Evolutionary conservation across 2,888 invertebrate species (phyloP).

Genomic region (Andrena flavipes): DNA sequence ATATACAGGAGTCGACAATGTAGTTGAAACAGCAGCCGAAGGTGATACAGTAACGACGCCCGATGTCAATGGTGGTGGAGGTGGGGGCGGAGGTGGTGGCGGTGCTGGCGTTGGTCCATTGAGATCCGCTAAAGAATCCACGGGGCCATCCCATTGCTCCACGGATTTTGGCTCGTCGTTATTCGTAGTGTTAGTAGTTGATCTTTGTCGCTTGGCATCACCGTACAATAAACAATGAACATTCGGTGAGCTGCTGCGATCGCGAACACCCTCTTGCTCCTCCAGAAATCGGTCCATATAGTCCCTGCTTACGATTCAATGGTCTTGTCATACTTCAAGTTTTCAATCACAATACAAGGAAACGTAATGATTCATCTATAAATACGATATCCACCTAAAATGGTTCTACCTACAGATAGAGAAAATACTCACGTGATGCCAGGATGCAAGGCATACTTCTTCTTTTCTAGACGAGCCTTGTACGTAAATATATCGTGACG

Average conservation of each 20-base stretch:
- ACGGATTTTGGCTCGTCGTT: constrained; percentile 77
- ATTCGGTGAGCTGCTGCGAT: constrained; percentile 90
- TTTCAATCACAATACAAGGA: constrained; percentile 46
- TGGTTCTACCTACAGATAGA: constrained; percentile 33
- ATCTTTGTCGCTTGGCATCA: constrained; percentile 81
- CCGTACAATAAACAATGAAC: constrained; percentile 85
- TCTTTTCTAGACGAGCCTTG: constrained; percentile 95
- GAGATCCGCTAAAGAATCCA: constrained; percentile 65
- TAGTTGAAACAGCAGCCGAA: constrained; percentile 52
- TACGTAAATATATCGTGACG: constrained; percentile 97
- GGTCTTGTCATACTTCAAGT: constrained; percentile 71
- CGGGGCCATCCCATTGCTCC: constrained; percentile 79
- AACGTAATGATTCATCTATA: constrained; percentile 4
- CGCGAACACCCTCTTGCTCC: constrained; percentile 91
- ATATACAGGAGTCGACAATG: constrained; percentile 56
- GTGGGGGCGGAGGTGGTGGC: constrained; percentile 63
- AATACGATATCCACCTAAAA: constrained; percentile 1
- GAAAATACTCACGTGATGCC: constrained; percentile 90
- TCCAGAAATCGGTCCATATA: constrained; percentile 97
- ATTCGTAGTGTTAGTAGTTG: constrained; percentile 72
- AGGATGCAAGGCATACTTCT: constrained; percentile 96
- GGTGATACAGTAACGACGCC: constrained; percentile 51
- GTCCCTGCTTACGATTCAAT: constrained; percentile 86
- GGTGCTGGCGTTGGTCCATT: constrained; percentile 64
- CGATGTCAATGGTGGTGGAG: constrained; percentile 64